Percentiles rank a stretch among this genome's conserved stretches.
Evolutionary conservation across 2,113 vertebrate species (phyloP).

Genomic region (Heptranchias perlo): DNA sequence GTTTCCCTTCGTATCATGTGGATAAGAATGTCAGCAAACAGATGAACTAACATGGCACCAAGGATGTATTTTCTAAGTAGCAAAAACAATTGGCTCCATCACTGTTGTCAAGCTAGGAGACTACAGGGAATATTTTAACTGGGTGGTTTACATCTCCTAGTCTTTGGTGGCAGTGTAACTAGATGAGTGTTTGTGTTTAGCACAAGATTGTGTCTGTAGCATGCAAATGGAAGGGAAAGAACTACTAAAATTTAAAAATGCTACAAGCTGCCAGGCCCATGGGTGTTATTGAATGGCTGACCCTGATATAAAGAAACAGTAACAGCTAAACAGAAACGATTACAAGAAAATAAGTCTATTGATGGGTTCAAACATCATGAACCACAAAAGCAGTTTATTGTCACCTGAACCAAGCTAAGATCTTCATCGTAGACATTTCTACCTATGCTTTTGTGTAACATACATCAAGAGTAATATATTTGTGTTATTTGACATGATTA

Average conservation of each 20-base stretch:
- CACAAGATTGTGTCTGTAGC: background rate
- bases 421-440: background rate
- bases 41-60: background rate
- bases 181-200: background rate
- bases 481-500: conserved; percentile 20
- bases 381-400: background rate
- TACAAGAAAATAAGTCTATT: conserved; percentile 1
- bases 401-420: background rate
- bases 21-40: background rate
- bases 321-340: background rate
- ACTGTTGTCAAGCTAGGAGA: background rate
- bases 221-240: background rate
- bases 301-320: background rate
- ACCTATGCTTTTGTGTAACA: background rate
- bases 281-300: background rate
- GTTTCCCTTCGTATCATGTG: background rate
- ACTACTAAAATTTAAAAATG: background rate
- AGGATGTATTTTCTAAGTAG: background rate
- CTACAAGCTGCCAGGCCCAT: background rate
- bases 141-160: background rate
- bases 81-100: background rate
- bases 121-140: background rate
- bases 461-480: background rate
- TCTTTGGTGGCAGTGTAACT: background rate
- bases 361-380: background rate